Conservation (phyloP, 2,888 invertebrate genomes). For the Lottia scabra region DNA sequence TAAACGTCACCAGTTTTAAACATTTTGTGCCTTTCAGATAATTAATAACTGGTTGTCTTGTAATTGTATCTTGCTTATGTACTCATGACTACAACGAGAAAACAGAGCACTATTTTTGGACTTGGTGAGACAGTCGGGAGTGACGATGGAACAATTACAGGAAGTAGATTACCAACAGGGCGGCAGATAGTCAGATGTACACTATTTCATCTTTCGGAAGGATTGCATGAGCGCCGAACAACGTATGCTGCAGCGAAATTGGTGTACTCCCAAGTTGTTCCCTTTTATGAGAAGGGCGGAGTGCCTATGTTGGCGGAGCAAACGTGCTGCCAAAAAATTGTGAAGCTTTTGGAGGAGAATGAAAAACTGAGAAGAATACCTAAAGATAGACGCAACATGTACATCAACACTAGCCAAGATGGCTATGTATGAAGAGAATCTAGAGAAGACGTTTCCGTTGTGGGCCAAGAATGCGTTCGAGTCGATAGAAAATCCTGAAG, state of each 20-base stretch:
- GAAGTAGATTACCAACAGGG: not conserved
- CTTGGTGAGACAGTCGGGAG: too few relatives aligned
- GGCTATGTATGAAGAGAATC: not conserved
- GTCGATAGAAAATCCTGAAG: not conserved
- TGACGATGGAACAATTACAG: too few relatives aligned
- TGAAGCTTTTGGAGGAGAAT: not conserved
- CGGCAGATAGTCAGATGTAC: not conserved
- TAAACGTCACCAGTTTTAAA: too few relatives aligned
- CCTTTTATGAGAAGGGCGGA: not conserved
- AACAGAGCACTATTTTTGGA: too few relatives aligned
- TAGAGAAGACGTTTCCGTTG: not conserved
- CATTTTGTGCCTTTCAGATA: too few relatives aligned
- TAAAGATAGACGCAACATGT: not conserved
- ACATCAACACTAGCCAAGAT: not conserved
- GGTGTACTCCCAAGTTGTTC: not conserved
- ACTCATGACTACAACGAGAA: too few relatives aligned
- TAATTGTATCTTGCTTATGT: too few relatives aligned
- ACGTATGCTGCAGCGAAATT: not conserved
- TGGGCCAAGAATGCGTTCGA: not conserved
- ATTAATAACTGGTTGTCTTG: too few relatives aligned
- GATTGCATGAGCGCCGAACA: not conserved
- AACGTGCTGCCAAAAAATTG: not conserved
- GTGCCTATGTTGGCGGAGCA: not conserved
- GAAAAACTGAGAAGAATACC: not conserved
- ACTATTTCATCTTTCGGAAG: not conserved